Evolutionary conservation across 2,888 invertebrate genomes (phyloP), one percentile per base, ranked within the genome.

Genomic region (Lasioglossum vierecki): DNA sequence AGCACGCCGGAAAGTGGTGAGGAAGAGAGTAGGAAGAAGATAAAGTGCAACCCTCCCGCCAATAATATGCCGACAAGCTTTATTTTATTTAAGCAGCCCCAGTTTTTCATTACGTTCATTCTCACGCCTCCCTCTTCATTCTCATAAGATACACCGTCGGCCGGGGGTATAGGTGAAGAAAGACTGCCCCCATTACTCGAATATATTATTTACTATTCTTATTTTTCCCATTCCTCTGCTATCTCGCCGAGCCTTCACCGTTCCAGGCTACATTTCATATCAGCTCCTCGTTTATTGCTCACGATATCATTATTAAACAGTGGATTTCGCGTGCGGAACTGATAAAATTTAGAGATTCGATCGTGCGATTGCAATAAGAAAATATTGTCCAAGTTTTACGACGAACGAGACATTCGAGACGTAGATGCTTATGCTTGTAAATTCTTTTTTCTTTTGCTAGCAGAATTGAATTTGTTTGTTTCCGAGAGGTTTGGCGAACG

Each of bases 31-130:
- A 73, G 66, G 35, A 75, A 83, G 86, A 90, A 90, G 90, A 90
- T 88, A 87, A 92, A 91, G 87, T 89, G 88, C 78, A 90, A 87
- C 91, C 90, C 91, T 91, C 88, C 89, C 91, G 91, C 92, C 91
- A 92, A 94, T 94, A 94, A 93, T 92, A 93, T 91, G 93, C 92
- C 92, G 92, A 93, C 93, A 92, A 91, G 92, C 93, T 94, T 93
- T 94, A 94, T 94, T 95, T 95, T 94, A 94, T 94, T 95, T 94
- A 94, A 94, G 93, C 93, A 92, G 91, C 91, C 88, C 92, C 93
- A 92, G 92, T 95, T 94, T 95, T 95, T 95, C 94, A 95, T 95
- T 94, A 94, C 92, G 91, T 93, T 93, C 93, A 93, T 94, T 93
- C 89, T 91, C 93, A 89, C 92, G 91, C 90, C 88, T 88, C 88